A percentile compares a stretch with the other conserved stretches of the same genome.
Evolutionary conservation across 1,140 invertebrate genomes (phyloP).

Genomic region (Aplysia californica): DNA sequence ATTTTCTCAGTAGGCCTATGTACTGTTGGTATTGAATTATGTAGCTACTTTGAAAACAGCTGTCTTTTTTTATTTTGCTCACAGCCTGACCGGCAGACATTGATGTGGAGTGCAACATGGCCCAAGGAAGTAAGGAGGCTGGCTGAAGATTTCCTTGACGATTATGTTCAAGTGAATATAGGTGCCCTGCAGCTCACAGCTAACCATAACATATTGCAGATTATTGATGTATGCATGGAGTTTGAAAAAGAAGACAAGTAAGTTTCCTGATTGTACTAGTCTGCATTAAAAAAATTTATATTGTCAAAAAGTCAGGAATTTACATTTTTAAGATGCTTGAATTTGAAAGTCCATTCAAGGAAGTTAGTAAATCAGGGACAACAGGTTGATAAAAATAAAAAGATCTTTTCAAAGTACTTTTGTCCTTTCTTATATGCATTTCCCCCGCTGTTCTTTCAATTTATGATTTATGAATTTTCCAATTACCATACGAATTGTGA

Average conservation of each 20-base stretch:
- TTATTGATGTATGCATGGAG: constrained; percentile 91
- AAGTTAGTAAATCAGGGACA: too few species aligned
- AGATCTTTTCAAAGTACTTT: too few species aligned
- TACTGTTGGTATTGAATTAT: not conserved
- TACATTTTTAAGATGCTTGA: too few species aligned
- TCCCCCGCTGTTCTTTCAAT: too few species aligned
- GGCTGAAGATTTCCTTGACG: constrained; percentile 92
- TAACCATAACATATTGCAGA: constrained; percentile 97
- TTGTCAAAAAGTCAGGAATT: too few species aligned
- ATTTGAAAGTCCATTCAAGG: too few species aligned
- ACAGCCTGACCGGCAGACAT: constrained; percentile 89
- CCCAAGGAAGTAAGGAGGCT: constrained; percentile 95
- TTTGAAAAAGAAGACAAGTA: constrained; percentile 65
- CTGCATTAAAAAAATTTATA: too few species aligned
- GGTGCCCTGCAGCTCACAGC: constrained; percentile 92
- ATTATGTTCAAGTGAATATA: constrained; percentile 95
- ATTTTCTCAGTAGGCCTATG: not conserved
- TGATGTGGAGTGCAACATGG: constrained; percentile 99
- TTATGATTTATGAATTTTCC: too few species aligned
- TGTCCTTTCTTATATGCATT: too few species aligned
- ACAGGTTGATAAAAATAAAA: too few species aligned
- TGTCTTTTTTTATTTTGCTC: constrained; percentile 33
- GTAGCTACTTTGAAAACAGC: too few species aligned
- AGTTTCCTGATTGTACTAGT: constrained; percentile 25
- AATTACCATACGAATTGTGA: too few species aligned